These are phyloP conservation scores for Drosophila eugracilis DNA, from an alignment of 1,140 invertebrate species.

Conservation along the genomic window DNA sequence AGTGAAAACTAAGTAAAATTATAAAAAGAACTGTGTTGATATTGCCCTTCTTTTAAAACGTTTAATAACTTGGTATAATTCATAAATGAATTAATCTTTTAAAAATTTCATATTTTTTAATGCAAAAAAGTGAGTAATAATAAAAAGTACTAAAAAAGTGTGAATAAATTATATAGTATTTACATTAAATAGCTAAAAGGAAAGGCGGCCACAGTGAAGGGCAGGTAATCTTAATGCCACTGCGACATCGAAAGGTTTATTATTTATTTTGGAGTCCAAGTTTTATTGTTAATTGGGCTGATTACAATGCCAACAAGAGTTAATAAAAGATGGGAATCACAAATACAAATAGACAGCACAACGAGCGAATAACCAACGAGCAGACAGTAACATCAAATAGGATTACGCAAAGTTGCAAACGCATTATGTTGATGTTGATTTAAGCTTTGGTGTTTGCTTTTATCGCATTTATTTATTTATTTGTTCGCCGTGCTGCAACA, in stretches of 20 bases:
- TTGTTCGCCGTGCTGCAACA: conserved; percentile 68
- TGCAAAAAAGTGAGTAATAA: too few relatives aligned
- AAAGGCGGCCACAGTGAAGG: conserved; percentile 24
- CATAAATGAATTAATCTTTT: too few relatives aligned
- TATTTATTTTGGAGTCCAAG: conserved; percentile 30
- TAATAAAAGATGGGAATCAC: conserved; percentile 47
- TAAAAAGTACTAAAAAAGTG: too few relatives aligned
- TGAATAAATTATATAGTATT: too few relatives aligned
- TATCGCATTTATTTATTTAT: conserved; percentile 59
- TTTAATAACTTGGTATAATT: too few relatives aligned
- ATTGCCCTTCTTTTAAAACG: too few relatives aligned
- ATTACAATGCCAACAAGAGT: conserved; percentile 54
- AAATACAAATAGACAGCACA: conserved; percentile 38
- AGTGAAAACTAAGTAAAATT: too few relatives aligned
- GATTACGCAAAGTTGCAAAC: conserved; percentile 77
- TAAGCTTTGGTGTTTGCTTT: conserved; percentile 56
- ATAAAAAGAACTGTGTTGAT: too few relatives aligned
- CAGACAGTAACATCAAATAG: conserved; percentile 50
- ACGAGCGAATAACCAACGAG: conserved; percentile 45
- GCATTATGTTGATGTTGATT: conserved; percentile 79
- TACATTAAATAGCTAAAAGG: neutral
- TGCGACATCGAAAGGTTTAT: conserved; percentile 6
- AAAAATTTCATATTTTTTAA: too few relatives aligned
- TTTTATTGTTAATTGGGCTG: conserved; percentile 60
- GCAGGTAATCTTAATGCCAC: conserved; percentile 9